A percentile compares a stretch with the other conserved stretches of the same genome.
These are phyloP conservation scores for Prietella phreatophila DNA, from an alignment of 2,113 vertebrate genomes.

Conservation along the genomic window DNA sequence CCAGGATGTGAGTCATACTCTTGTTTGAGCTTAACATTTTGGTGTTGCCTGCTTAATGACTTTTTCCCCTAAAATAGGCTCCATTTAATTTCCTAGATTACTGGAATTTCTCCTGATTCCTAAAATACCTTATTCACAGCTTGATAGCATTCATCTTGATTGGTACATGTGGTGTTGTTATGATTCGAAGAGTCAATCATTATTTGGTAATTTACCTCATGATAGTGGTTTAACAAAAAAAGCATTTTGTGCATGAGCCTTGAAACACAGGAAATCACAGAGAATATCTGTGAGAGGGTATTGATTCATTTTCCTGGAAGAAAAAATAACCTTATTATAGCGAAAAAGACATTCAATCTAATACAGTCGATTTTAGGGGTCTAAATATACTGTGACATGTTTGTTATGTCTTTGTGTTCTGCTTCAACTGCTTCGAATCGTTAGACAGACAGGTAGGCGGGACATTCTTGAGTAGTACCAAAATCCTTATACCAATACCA, in stretches of 20 bases:
- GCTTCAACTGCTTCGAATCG: slow-evolving; percentile 6
- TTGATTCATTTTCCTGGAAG: slow-evolving; percentile 33
- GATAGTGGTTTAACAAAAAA: background rate
- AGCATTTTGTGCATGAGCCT: background rate
- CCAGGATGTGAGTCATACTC: background rate
- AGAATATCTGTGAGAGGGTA: background rate
- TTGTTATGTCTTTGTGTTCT: background rate
- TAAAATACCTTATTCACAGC: slow-evolving; percentile 27
- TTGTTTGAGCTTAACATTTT: slow-evolving; percentile 1
- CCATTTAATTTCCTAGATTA: slow-evolving; percentile 1
- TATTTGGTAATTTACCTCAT: slow-evolving; percentile 30
- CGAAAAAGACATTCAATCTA: slow-evolving; percentile 11
- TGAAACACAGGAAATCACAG: background rate
- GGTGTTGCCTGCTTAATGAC: slow-evolving; percentile 3
- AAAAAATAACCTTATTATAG: slow-evolving; percentile 1
- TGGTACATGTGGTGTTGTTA: slow-evolving; percentile 17
- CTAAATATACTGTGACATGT: slow-evolving; percentile 8
- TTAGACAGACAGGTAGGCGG: slow-evolving; percentile 16
- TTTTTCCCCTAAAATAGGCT: slow-evolving; percentile 16
- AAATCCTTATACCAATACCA: slow-evolving; percentile 17
- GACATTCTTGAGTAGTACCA: slow-evolving; percentile 3
- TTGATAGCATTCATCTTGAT: slow-evolving; percentile 17
- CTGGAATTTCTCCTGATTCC: slow-evolving; percentile 22
- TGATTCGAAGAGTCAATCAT: background rate
- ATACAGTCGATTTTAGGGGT: slow-evolving; percentile 14